Conservation (phyloP, 2,113 vertebrate genomes). For the Thunnus thynnus region DNA sequence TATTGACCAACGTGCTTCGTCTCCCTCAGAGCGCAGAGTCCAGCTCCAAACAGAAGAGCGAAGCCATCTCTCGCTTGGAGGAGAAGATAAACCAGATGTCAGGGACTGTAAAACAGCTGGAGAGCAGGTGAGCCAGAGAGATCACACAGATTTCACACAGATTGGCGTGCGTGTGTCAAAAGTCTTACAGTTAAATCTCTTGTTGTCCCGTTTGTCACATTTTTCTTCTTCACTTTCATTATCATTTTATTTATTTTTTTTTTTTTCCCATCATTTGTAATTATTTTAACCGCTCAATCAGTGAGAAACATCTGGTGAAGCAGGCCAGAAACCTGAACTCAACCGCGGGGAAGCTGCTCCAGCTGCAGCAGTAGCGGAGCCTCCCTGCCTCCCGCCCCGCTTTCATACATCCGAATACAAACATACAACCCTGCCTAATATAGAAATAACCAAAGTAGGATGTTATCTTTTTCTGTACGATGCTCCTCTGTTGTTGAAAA, state of each 20-base stretch:
- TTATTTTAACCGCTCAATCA: slow-evolving; percentile 67
- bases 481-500: slow-evolving; percentile 74
- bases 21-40: slow-evolving; percentile 88
- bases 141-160: not conserved
- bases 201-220: slow-evolving; percentile 42
- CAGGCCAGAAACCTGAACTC: slow-evolving; percentile 97
- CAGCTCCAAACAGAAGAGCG: slow-evolving; percentile 94
- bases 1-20: not conserved
- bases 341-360: slow-evolving; percentile 93
- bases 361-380: slow-evolving; percentile 87
- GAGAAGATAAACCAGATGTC: slow-evolving; percentile 98
- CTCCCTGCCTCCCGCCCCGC: not conserved
- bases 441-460: slow-evolving; percentile 76
- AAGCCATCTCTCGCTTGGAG: slow-evolving; percentile 93
- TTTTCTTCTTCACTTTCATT: slow-evolving; percentile 61
- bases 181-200: slow-evolving; percentile 18
- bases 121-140: slow-evolving; percentile 89
- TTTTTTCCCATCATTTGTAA: not conserved
- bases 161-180: too few species aligned
- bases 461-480: slow-evolving; percentile 72
- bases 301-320: slow-evolving; percentile 98
- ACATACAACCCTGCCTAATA: slow-evolving; percentile 57
- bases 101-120: slow-evolving; percentile 94
- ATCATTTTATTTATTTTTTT: slow-evolving; percentile 34
- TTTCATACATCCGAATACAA: slow-evolving; percentile 34